Conservation (phyloP, 2,797 vertebrate genomes). For the Microchirus variegatus region DNA sequence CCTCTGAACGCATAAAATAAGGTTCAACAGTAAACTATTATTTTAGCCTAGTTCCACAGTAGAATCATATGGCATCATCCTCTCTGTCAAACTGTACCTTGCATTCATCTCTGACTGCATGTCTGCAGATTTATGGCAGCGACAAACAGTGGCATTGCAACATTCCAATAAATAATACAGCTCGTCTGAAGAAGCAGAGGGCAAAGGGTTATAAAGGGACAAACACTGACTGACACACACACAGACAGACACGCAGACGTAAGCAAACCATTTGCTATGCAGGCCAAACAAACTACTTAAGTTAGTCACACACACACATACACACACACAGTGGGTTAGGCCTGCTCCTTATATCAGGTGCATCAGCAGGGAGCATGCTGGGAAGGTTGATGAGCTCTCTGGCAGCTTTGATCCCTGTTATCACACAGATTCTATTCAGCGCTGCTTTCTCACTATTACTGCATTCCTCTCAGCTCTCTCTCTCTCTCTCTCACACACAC, state of each 20-base stretch:
- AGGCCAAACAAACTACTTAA: background rate
- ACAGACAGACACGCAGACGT: conserved; percentile 18
- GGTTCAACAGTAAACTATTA: too few relatives aligned
- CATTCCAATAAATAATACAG: conserved; percentile 55
- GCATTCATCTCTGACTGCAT: background rate
- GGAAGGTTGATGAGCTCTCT: conserved; percentile 59
- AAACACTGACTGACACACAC: conserved; percentile 22
- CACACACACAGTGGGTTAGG: background rate
- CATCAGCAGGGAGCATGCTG: conserved; percentile 53
- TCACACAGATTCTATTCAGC: conserved; percentile 56
- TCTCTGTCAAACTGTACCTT: background rate
- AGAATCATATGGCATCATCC: too few relatives aligned
- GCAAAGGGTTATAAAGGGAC: background rate
- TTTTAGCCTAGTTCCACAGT: too few relatives aligned
- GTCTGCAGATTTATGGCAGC: conserved; percentile 38
- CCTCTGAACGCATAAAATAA: too few relatives aligned
- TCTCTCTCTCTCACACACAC: conserved; percentile 5
- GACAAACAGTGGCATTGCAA: conserved; percentile 14
- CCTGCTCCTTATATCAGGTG: conserved; percentile 43
- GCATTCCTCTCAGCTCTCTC: conserved; percentile 45
- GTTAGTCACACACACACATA: conserved; percentile 6
- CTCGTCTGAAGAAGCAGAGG: conserved; percentile 28
- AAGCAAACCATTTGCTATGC: too few relatives aligned
- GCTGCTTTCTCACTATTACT: conserved; percentile 29
- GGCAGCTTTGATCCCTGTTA: conserved; percentile 62